Evolutionary conservation across 1,140 invertebrate genomes (phyloP), one percentile per base, ranked within the genome.

Genomic region (Diploscapter pachys): DNA sequence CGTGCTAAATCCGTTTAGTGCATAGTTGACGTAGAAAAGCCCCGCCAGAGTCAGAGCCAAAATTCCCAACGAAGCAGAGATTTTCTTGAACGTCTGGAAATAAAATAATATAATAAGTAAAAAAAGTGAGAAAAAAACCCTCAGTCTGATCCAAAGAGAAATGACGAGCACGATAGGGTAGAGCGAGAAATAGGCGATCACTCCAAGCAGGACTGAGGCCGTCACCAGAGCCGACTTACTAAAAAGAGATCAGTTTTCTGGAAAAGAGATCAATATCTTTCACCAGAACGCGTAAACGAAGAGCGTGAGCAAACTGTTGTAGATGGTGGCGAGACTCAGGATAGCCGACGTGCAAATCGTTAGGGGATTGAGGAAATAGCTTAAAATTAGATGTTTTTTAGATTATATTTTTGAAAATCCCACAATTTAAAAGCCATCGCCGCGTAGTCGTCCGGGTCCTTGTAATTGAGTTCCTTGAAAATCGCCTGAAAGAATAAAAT

Each of bases 321-420:
- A 91, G 78, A 98, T 91, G 6, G 94, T 91, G 11, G 93, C 93
- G 4, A 94, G 95, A 0, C 94, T 95, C 83, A 91, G 90, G 54
- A 91, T 93, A n/a, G 92, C 90, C 88, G 94, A 98, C 78, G 92
- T 93, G 11, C 94, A 87, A 63, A 98, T 89, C 54, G 91, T 91
- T 83, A 94, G 94, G 0, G 96, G 96, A 88, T 96, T 97, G 76
- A 96, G 92, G 6, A 96, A 88, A 88, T 95, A 96, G 0, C 92
- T 91, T 71, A 91, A 90, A 57, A 69, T 11, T 5, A 52, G 57
- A 53, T 63, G 2, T n/a, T 74, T 49, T 52, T 13, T 6, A 61
- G 59, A 50, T 49, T 61, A 50, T 13, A 5, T 3, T 5, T 69
- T 9, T 56, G 6, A 2, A 55, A 9, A 4, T 62, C 5, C n/a